phyloP scores from a whole-genome alignment of 92 coral and sea anemone genomes.

The Phenganax subtilis region DNA sequence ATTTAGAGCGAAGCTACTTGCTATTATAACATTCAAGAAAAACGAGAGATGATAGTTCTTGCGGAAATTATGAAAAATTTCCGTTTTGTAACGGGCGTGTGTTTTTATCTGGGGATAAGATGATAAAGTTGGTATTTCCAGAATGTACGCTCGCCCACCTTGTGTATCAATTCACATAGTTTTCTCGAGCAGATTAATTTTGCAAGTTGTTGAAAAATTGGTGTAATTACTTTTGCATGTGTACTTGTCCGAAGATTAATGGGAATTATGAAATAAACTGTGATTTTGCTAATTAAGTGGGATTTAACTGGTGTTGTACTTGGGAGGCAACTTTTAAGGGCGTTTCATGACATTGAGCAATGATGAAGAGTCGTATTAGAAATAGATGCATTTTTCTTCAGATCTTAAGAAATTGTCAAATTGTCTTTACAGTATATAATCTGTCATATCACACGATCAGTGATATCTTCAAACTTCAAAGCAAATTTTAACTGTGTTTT shows the following conservation, averaged over 20 bases:
- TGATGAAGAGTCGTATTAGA: too few relatives aligned
- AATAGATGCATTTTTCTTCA: too few relatives aligned
- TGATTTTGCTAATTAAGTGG: too few relatives aligned
- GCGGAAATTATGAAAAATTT: slow-evolving; percentile 3
- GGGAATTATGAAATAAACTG: too few relatives aligned
- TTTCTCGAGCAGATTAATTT: background rate
- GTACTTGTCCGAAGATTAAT: background rate
- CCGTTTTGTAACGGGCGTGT: background rate
- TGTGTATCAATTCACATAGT: background rate
- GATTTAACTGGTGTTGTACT: too few relatives aligned
- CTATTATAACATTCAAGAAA: background rate
- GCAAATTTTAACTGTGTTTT: too few relatives aligned
- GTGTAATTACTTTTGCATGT: background rate
- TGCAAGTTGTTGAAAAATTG: background rate
- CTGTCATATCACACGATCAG: too few relatives aligned
- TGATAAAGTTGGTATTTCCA: background rate
- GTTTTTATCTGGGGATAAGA: background rate
- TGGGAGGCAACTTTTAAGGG: too few relatives aligned
- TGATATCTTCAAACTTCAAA: too few relatives aligned
- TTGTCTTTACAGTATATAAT: too few relatives aligned
- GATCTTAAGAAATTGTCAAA: too few relatives aligned
- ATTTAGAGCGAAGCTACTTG: background rate
- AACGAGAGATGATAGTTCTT: background rate
- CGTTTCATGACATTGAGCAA: too few relatives aligned
- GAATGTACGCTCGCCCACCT: background rate